phyloP scores from a whole-genome alignment of 2,113 vertebrate genomes.

The Elephas maximus region DNA sequence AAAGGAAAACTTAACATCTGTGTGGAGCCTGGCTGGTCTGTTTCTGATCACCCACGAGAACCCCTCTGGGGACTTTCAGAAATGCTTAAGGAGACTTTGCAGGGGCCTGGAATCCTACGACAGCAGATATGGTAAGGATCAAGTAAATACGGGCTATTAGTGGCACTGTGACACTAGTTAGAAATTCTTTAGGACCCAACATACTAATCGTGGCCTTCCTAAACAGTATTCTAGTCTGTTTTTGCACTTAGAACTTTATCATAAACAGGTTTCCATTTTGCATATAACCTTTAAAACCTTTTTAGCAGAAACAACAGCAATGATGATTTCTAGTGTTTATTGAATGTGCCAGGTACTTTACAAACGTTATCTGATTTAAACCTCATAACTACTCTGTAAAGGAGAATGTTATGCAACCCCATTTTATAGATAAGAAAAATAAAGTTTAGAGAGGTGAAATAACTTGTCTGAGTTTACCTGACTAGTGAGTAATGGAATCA shows the following conservation, averaged over 20 bases:
- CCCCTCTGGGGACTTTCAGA: not conserved
- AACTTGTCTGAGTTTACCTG: not conserved
- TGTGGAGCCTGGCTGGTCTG: not conserved
- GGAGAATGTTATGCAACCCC: not conserved
- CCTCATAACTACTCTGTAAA: not conserved
- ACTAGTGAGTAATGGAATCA: not conserved
- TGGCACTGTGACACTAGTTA: not conserved
- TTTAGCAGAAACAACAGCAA: not conserved
- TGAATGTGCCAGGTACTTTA: not conserved
- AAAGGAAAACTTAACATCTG: not conserved
- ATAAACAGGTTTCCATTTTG: not conserved
- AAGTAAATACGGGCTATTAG: not conserved
- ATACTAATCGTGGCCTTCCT: not conserved
- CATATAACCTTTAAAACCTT: not conserved
- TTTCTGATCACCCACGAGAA: not conserved
- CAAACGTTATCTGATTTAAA: not conserved
- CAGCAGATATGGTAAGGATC: not conserved
- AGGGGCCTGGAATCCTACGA: not conserved
- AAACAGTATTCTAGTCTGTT: not conserved
- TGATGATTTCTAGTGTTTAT: not conserved
- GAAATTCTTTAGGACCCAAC: not conserved
- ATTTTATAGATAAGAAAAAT: no score
- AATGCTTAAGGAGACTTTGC: not conserved
- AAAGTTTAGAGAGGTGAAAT: not conserved
- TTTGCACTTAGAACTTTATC: not conserved